Evolutionary conservation across 2,113 vertebrate genomes (phyloP), one percentile per base, ranked within the genome.

Genomic region (Alexandromys fortis): DNA sequence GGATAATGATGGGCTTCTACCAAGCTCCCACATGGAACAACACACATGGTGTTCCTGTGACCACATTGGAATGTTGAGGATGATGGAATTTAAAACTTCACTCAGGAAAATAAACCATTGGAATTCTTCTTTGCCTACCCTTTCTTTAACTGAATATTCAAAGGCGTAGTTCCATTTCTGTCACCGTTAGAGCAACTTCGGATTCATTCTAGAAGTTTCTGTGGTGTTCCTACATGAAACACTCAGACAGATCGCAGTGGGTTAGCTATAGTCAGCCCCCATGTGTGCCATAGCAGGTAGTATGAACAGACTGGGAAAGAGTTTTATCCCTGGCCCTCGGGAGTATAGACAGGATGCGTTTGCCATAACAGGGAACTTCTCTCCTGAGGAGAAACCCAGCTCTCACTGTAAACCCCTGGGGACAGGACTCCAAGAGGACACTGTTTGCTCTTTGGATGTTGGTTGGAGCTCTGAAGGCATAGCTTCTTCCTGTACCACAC

Each of bases 201-300:
- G 77, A 63, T 75, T 49, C 17, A 1, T 63, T 49, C 58, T 58
- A 26, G 88, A 85, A 8, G 75, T 52, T 30, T 72, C 81, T 38
- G 21, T 75, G 22, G 90, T 91, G 97, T 97, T 97, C 96, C 93
- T 97, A 96, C 95, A 55, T 94, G 85, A 96, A 97, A 78, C 67
- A 95, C 95, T 96, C 94, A 94, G 93, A 95, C 65, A 96, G 97
- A 97, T 97, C 79, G 97, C 70, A 33, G 81, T 21, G n/a, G 7
- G 7, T n/a, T 5, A 33, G n/a, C 75, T 65, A 45, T 89, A 55
- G 73, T 91, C 87, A 12, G 49, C 35, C n/a, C 79, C 93, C 87
- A 0, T 19, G 42, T 13, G 87, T 92, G 70, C 45, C 38, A 0
- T 0, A 17, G 86, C 94, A 38, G 63, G 45, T 68, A 70, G 73